These are phyloP conservation scores for Mylabris phalerata DNA, from an alignment of 1,140 invertebrate genomes.

Conservation along the genomic window DNA sequence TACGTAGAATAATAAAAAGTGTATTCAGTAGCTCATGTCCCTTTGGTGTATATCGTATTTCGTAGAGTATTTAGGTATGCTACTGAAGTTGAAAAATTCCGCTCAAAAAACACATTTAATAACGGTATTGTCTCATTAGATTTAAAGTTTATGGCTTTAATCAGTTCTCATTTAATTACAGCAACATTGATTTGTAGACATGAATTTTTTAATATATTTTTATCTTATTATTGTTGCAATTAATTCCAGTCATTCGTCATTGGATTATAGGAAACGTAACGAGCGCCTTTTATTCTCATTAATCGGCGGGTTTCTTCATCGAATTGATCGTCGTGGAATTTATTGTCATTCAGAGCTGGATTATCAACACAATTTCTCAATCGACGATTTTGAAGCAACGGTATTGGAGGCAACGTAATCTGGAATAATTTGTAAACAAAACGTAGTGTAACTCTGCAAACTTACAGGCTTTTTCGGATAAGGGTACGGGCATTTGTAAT, in stretches of 20 bases:
- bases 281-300: slow-evolving; percentile 15
- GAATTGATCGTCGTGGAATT: slow-evolving; percentile 30
- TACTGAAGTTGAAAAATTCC: slow-evolving; percentile 32
- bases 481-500: slow-evolving; percentile 28
- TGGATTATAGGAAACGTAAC: slow-evolving; percentile 27
- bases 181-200: slow-evolving; percentile 20
- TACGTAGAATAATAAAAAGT: slow-evolving; percentile 5
- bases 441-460: slow-evolving; percentile 1
- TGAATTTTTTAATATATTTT: slow-evolving; percentile 35
- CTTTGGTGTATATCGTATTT: slow-evolving; percentile 23
- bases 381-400: slow-evolving; percentile 22
- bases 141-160: slow-evolving; percentile 31
- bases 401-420: slow-evolving; percentile 26
- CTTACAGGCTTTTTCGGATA: slow-evolving; percentile 30
- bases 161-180: slow-evolving; percentile 26
- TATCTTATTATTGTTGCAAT: slow-evolving; percentile 22
- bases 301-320: slow-evolving; percentile 4
- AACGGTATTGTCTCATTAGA: slow-evolving; percentile 20
- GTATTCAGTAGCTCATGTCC: slow-evolving; percentile 29
- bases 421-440: slow-evolving; percentile 15
- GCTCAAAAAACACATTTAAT: slow-evolving; percentile 27
- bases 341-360: slow-evolving; percentile 12
- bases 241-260: slow-evolving; percentile 16
- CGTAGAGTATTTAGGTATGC: slow-evolving; percentile 25
- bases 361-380: no score